Base-by-base conservation (phyloP, 2,113 vertebrate genomes). In the Arenaria interpres region DNA sequence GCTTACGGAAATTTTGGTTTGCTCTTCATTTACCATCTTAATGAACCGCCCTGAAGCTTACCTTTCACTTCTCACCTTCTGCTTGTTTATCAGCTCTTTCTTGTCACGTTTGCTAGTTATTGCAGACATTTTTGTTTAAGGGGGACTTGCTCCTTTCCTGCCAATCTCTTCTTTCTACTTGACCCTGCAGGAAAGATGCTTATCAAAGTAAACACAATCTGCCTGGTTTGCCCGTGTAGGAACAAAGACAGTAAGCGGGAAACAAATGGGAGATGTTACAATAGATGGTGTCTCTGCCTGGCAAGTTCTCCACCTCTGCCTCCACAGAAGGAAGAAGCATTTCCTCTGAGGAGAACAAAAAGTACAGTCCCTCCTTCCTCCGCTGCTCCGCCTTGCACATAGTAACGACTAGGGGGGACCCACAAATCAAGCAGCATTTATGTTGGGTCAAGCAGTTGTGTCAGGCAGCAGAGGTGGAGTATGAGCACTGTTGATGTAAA, bases 61-160 rank as follows among this genome's bases (percentile, higher is more conserved):
- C 85, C 43, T 77, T 90, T 96, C 68, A 8, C 59, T 83, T 63
- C 50, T 92, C 88, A 89, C 80, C 80, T 91, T 82, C 85, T 48
- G 16, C 45, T 84, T 94, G 74, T 93, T 95, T 87, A 90, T 66
- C 83, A 78, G 20, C 35, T 88, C 45, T 32, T 76, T 60, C 83
- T 81, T 69, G 33, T 48, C 64, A 78, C 10, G 4, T 62, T 67
- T 50, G 37, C 68, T 95, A 92, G 95, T 95, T 79, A 74, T n/a
- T 69, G 51, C 63, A 92, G 83, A 78, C 62, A 15, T 69, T 72
- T 90, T 62, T 78, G 33, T 83, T 74, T 33, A 74, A 78, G 81
- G 88, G 72, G 41, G 62, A 48, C 91, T 92, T 96, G 71, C 78
- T 88, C 87, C 56, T 94, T 96, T 85, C 68, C 92, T 91, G 84